Evolutionary conservation across 2,888 invertebrate species (phyloP).

Genomic region (Agonopterix subpropinquella): DNA sequence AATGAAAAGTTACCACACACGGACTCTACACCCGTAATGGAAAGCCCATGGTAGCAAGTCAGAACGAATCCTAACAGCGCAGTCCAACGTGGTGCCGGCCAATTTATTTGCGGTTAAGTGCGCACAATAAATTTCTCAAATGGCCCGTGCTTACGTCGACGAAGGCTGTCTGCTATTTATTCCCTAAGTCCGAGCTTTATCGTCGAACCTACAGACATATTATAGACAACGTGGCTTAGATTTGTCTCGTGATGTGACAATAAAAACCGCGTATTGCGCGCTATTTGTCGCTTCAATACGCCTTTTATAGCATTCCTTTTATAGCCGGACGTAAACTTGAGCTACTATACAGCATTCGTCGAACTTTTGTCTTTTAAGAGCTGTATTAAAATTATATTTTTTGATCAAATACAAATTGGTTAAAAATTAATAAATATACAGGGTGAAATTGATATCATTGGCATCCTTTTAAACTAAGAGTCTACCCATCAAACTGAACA

Average conservation of each 20-base stretch:
- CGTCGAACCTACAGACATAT: slow-evolving; percentile 46
- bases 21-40: no score
- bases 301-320: slow-evolving; percentile 34
- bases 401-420: no score
- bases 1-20: no score
- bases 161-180: slow-evolving; percentile 68
- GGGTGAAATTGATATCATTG: no score
- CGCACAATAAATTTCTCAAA: slow-evolving; percentile 73
- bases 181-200: slow-evolving; percentile 57
- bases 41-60: not conserved
- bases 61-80: slow-evolving; percentile 27
- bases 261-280: slow-evolving; percentile 42
- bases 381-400: no score
- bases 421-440: no score
- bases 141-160: slow-evolving; percentile 65
- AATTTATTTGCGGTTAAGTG: slow-evolving; percentile 74
- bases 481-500: no score
- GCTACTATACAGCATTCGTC: slow-evolving; percentile 21
- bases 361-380: slow-evolving; percentile 19
- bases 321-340: slow-evolving; percentile 32
- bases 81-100: slow-evolving; percentile 56
- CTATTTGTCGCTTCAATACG: slow-evolving; percentile 45
- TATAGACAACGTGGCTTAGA: slow-evolving; percentile 51
- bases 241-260: slow-evolving; percentile 51
- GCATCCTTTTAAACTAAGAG: no score